Evolutionary conservation across 2,888 invertebrate genomes (phyloP).

Genomic region (Pammene aurita): DNA sequence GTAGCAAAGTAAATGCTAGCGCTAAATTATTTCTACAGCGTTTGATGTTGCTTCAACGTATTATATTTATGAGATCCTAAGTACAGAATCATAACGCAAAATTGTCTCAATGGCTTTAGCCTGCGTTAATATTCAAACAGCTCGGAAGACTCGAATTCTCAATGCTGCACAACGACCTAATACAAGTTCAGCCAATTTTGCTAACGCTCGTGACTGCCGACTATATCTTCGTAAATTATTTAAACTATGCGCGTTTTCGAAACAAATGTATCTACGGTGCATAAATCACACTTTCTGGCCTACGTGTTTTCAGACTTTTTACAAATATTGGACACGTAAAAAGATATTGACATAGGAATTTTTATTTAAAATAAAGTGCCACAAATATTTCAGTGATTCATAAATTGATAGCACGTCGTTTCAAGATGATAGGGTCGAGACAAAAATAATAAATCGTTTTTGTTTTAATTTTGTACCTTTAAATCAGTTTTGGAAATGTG

Average conservation of each 20-base stretch:
- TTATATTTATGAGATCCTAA: conserved; percentile 41
- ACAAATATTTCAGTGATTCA: conserved; percentile 29
- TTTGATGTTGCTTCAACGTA: conserved; percentile 57
- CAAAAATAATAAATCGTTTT: conserved; percentile 4
- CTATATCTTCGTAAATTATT: conserved; percentile 41
- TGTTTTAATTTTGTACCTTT: neutral
- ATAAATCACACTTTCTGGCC: conserved; percentile 31
- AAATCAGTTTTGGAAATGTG: conserved; percentile 5
- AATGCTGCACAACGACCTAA: conserved; percentile 31
- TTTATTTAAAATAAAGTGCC: conserved; percentile 25
- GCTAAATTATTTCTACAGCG: conserved; percentile 53
- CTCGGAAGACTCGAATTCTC: conserved; percentile 44
- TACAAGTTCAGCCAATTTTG: conserved; percentile 52
- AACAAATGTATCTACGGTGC: conserved; percentile 22
- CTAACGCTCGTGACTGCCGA: conserved; percentile 54
- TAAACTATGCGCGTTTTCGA: conserved; percentile 35
- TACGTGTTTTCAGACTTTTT: conserved; percentile 30
- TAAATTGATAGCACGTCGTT: conserved; percentile 26
- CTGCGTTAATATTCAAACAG: conserved; percentile 37
- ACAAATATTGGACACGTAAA: conserved; percentile 30
- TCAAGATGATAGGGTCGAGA: conserved; percentile 8
- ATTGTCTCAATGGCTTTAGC: conserved; percentile 34
- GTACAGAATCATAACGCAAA: conserved; percentile 26
- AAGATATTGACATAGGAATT: conserved; percentile 29
- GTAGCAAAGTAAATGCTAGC: conserved; percentile 45